These are phyloP conservation scores for Theonella swinhoei DNA, from an alignment of 37 sponge, comb jelly and placozoan species.

Conservation along the genomic window DNA sequence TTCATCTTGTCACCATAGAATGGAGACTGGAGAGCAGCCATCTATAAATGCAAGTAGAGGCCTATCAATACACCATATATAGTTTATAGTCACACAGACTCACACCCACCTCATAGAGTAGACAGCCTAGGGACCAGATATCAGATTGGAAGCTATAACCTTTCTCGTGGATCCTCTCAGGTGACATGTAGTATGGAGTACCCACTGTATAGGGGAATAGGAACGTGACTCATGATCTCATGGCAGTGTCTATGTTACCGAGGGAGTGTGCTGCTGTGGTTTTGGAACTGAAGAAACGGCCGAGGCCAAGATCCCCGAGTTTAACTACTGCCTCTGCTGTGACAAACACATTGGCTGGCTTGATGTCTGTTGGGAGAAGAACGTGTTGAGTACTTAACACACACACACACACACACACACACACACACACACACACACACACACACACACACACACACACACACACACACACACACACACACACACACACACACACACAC, in stretches of 20 bases:
- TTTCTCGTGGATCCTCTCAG: slow-evolving; percentile 97
- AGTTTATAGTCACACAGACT: no score
- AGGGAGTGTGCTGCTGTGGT: slow-evolving; percentile 97
- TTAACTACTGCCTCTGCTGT: slow-evolving; percentile 95
- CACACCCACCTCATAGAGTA: slow-evolving; percentile 96
- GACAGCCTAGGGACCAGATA: slow-evolving; percentile 99
- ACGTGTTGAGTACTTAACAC: background rate
- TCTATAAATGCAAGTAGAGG: slow-evolving; percentile 2
- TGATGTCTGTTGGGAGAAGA: slow-evolving; percentile 78
- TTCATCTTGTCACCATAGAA: slow-evolving; percentile 99
- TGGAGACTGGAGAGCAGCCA: slow-evolving; percentile 99
- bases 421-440: no score
- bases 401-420: no score
- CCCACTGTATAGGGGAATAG: slow-evolving; percentile 87
- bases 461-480: no score
- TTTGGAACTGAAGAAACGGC: slow-evolving; percentile 97
- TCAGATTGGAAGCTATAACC: slow-evolving; percentile 99
- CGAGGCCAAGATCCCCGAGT: slow-evolving; percentile 97
- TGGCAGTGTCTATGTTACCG: slow-evolving; percentile 48
- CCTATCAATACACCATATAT: no score
- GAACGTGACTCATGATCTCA: background rate
- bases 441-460: no score
- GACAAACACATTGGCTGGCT: slow-evolving; percentile 99
- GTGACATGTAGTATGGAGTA: slow-evolving; percentile 99
- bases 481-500: no score